These are phyloP conservation scores for Agapostemon virescens DNA, from an alignment of 2,888 invertebrate species.

Conservation along the genomic window DNA sequence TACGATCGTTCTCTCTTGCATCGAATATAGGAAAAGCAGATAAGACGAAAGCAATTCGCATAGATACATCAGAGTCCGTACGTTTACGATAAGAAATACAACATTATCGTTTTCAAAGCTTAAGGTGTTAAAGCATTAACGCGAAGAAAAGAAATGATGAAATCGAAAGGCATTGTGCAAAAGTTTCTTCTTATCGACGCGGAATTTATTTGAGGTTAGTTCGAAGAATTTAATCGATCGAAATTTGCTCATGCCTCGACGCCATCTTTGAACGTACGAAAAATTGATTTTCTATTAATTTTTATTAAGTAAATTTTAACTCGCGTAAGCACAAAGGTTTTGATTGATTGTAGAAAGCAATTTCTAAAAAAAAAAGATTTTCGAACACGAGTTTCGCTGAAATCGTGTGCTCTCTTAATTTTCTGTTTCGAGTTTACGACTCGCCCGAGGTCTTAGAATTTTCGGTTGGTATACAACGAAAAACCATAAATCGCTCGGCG, in stretches of 20 bases:
- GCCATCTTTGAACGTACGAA: neutral
- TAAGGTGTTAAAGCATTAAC: neutral
- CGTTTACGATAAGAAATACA: neutral
- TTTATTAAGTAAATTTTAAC: too few species aligned
- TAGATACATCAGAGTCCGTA: neutral
- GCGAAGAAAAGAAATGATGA: neutral
- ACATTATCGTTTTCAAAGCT: neutral
- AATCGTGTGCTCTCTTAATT: slow-evolving; percentile 13
- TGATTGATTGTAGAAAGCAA: neutral
- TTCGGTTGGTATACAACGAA: slow-evolving; percentile 28
- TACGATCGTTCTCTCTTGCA: neutral
- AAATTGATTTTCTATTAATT: neutral
- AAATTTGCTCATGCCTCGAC: neutral
- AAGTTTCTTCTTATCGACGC: neutral
- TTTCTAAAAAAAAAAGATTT: neutral
- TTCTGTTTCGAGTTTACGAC: slow-evolving; percentile 12
- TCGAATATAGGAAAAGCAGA: neutral
- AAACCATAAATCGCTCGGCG: slow-evolving; percentile 46
- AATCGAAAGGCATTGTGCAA: slow-evolving; percentile 7
- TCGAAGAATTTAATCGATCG: neutral
- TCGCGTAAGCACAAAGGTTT: too few species aligned
- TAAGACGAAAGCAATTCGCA: neutral
- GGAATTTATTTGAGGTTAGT: neutral
- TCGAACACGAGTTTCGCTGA: neutral
- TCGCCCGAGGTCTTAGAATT: slow-evolving; percentile 22